Base-by-base conservation (phyloP, 1,140 invertebrate genomes). In the Yoshiicerus persimilis region DNA sequence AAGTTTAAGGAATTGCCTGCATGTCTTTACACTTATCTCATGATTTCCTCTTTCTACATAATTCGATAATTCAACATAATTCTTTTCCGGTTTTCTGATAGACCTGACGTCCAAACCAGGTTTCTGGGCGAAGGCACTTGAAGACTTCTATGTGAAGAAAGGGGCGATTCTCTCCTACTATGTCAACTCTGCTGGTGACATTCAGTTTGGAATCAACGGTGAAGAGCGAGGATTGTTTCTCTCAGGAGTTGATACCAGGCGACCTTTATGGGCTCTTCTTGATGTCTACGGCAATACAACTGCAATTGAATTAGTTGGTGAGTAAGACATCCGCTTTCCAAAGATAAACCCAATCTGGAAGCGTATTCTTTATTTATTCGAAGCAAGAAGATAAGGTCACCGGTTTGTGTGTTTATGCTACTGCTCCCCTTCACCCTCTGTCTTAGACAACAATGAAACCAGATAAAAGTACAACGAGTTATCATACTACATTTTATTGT, bases 231-330 rank as follows among this genome's bases (percentile, higher is more conserved):
- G 98, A 0, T 93, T 98, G 2, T 99, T 99, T 92, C 96, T 99
- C 92, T 95, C 95, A 39, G 97, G 97, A 25, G 97, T 97, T 1
- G 97, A 98, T 92, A 97, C 96, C 0, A 93, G 96, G 62, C 94
- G 94, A 16, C 96, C 97, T 0, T 92, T 99, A 0, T 99, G 98
- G 98, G 96, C 97, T 1, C 93, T 99, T 34, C 95, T 99, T 77
- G 98, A 99, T 92, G 96, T 99, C 34, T 99, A 99, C 93, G 98
- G 98, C 0, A 99, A 99, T 92, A 98, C 97, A 87, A 97, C 97
- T 0, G 96, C 96, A 6, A 95, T 99, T 84, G 97, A 99, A 93
- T 96, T 99, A 92, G 94, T 98, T 10, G 93, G 90, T 91, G 89
- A 90, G 90, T 87, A 80, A 80, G 75, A 80, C 75, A 80, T 80